Evolutionary conservation across 2,888 invertebrate species (phyloP).

Genomic region (Pristionchus entomophagus): DNA sequence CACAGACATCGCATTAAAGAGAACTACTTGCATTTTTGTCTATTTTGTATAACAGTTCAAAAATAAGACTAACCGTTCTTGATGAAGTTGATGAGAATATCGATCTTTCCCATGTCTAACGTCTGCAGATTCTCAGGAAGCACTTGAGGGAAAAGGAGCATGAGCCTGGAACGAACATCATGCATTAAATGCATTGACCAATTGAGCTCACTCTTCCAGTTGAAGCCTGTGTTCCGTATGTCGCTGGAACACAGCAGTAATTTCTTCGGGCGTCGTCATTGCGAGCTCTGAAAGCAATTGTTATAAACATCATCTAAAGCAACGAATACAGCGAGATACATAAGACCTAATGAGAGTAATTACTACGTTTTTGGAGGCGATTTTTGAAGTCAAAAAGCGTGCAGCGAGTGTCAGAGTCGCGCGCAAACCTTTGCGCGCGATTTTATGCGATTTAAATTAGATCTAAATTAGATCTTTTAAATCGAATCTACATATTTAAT

Average conservation of each 20-base stretch:
- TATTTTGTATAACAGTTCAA: no score
- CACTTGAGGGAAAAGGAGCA: conserved; percentile 17
- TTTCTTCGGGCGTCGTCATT: conserved; percentile 53
- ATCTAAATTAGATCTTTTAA: not conserved
- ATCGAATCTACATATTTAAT: not conserved
- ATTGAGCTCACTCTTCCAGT: conserved; percentile 56
- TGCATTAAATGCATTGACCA: not conserved
- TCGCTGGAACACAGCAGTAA: conserved; percentile 59
- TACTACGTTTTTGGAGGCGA: no score
- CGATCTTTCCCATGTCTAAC: not conserved
- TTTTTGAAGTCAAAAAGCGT: no score
- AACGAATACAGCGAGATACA: no score
- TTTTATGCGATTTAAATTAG: no score
- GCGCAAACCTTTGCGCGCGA: no score
- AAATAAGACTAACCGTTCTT: conserved; percentile 44
- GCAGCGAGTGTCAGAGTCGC: no score
- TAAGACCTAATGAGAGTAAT: no score
- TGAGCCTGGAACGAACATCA: not conserved
- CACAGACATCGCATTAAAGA: no score
- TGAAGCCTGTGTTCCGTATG: conserved; percentile 67
- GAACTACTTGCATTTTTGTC: no score
- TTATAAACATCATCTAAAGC: no score
- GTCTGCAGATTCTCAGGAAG: not conserved
- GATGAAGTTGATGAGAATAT: conserved; percentile 34
- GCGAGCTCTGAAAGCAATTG: not conserved